These are phyloP conservation scores for Tamandua tetradactyla DNA, from an alignment of 2,797 vertebrate species.

Conservation along the genomic window DNA sequence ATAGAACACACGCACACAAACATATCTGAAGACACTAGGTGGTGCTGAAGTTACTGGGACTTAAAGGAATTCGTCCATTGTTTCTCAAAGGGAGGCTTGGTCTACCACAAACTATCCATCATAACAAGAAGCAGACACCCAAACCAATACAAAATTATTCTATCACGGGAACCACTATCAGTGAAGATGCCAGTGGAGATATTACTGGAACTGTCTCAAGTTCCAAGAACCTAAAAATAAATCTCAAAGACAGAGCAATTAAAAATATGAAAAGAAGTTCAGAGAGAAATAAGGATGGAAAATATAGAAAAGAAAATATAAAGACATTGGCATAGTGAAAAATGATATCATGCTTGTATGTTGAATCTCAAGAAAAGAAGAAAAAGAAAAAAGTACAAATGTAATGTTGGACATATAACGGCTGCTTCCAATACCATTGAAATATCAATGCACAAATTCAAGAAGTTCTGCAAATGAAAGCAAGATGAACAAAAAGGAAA, in stretches of 20 bases:
- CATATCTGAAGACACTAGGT: not conserved
- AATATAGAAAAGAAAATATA: not conserved
- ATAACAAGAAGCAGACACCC: not conserved
- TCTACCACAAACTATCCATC: not conserved
- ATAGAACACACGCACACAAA: not conserved
- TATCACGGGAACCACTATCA: not conserved
- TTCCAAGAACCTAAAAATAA: not conserved
- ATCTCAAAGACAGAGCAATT: not conserved
- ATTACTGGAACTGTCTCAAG: not conserved
- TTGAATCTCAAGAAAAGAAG: not conserved
- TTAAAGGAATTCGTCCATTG: not conserved
- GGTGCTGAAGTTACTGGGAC: not conserved
- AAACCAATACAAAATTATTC: not conserved
- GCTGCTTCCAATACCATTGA: not conserved
- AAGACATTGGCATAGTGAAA: not conserved
- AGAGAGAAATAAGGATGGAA: not conserved
- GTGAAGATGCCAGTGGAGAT: not conserved
- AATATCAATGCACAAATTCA: not conserved
- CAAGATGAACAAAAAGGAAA: not conserved
- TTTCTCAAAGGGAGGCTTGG: not conserved
- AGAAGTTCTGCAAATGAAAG: not conserved
- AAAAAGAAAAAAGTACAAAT: not conserved
- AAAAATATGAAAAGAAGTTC: not conserved
- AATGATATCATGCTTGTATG: not conserved
- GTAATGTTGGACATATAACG: not conserved